A percentile compares a stretch with the other conserved stretches of the same genome.
Evolutionary conservation across 1,140 invertebrate species (phyloP).

Genomic region (Amyelois transitella): DNA sequence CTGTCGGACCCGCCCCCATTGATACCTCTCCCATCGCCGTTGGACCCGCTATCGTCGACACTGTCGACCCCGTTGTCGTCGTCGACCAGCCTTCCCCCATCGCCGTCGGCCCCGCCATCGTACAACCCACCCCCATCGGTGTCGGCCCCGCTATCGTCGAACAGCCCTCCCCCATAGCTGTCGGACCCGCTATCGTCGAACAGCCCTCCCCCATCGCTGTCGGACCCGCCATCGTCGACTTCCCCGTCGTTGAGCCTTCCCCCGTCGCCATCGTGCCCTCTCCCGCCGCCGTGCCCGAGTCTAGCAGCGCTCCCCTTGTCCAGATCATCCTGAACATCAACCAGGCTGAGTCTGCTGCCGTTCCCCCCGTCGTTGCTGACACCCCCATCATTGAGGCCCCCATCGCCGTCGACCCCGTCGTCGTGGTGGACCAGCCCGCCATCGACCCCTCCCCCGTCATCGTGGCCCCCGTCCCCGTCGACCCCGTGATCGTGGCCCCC

Average conservation of each 20-base stretch:
- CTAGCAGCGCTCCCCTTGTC: constrained; percentile 8
- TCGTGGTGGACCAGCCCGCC: background rate
- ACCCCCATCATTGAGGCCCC: background rate
- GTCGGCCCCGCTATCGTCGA: constrained; percentile 17
- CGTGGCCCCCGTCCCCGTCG: background rate
- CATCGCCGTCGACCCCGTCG: constrained; percentile 6
- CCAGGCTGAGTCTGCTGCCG: constrained; percentile 5
- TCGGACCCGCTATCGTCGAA: constrained; percentile 14
- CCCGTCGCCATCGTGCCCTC: constrained; percentile 9
- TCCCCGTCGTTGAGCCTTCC: background rate
- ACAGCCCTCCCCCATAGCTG: constrained; percentile 8
- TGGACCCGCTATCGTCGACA: constrained; percentile 7
- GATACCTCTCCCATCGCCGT: constrained; percentile 19
- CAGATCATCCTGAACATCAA: constrained; percentile 21
- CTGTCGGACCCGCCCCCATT: constrained; percentile 24
- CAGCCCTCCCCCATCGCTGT: constrained; percentile 10
- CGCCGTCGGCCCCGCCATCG: background rate
- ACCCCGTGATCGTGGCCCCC: constrained; percentile 4
- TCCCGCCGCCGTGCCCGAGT: constrained; percentile 1
- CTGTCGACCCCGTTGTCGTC: too few relatives aligned
- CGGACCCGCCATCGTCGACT: constrained; percentile 15
- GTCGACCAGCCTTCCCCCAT: too few relatives aligned
- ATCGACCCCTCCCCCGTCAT: background rate
- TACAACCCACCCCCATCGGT: background rate
- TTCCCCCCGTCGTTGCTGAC: constrained; percentile 1